Evolutionary conservation across 1,140 invertebrate genomes (phyloP), one percentile per base, ranked within the genome.

Genomic region (Trichonephila clavipes): DNA sequence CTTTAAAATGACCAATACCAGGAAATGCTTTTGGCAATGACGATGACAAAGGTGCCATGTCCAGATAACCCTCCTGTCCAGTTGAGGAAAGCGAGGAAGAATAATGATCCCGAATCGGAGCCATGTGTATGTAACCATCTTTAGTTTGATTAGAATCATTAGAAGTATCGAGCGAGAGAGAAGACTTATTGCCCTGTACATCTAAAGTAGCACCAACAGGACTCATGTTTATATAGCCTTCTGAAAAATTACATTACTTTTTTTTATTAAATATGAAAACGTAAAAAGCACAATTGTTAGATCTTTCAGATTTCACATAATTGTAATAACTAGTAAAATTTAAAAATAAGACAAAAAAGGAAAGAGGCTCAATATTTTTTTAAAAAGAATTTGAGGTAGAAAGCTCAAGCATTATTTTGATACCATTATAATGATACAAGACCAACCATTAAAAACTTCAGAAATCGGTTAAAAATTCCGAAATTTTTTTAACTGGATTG

Each of bases 191-290:
- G 64, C 64, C 61, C 34, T 44, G 66, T 24, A 69, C 1, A 19
- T 88, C 94, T 19, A 28, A n/a, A 40, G 34, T 81, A 88, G 89
- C 82, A 86, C 89, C 94, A 94, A 95, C 95, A 64, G 96, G 96
- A 95, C 96, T 97, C 97, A 97, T 97, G 40, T 96, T 96, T 95
- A 97, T 96, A 93, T 97, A 97, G 19, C 95, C 95, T 19, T 96
- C 95, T 95, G 81, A 12, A 77, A 77, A 40, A 19, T 4, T 69
- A 19, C 62, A 64, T 19, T 51, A 10, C 10, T 10, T 51, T 51
- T 51, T 51, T 40, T 40, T 2, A 40, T 40, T 40, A 40, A 40
- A 40, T 40, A 40, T 40, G 34, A 40, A 40, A 40, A 2, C 0
- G 3, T 40, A 40, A 40, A 40, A 40, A 40, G 34, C 34, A 40